phyloP scores from a whole-genome alignment of 2,888 invertebrate genomes.

The Pyrochroa serraticornis region DNA sequence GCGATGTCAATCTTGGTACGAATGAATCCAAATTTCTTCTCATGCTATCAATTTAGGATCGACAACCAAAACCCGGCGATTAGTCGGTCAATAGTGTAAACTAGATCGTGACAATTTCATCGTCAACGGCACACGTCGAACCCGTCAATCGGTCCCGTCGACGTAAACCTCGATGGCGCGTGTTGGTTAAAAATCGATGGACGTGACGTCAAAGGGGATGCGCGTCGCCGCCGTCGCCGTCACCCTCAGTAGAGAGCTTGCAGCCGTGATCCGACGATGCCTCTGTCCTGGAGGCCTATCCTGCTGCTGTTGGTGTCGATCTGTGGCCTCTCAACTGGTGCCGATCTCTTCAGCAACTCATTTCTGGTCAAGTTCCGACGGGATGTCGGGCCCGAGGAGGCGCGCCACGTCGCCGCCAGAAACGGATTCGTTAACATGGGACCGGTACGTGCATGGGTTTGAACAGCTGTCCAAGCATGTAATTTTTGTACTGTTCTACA shows the following conservation, averaged over 20 bases:
- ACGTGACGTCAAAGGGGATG: constrained; percentile 46
- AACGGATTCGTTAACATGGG: constrained; percentile 95
- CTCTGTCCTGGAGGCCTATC: constrained; percentile 50
- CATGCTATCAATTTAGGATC: no score
- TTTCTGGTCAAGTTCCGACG: constrained; percentile 90
- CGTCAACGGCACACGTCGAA: background rate
- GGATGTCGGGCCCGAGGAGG: constrained; percentile 76
- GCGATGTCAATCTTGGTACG: no score
- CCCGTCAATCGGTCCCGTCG: constrained; percentile 12
- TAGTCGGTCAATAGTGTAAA: no score
- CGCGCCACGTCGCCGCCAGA: constrained; percentile 80
- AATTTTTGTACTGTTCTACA: no score
- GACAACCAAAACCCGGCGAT: no score
- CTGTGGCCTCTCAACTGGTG: constrained; percentile 36
- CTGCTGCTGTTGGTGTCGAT: constrained; percentile 41
- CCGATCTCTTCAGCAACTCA: constrained; percentile 92
- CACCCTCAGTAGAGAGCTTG: constrained; percentile 31
- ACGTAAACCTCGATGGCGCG: constrained; percentile 14
- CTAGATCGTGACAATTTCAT: no score
- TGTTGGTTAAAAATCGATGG: constrained; percentile 44
- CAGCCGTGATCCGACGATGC: constrained; percentile 49
- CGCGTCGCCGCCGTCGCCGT: constrained; percentile 36
- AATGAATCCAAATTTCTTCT: no score
- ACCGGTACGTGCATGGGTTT: constrained; percentile 75
- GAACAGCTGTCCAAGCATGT: constrained; percentile 13